Evolutionary conservation across 2,888 invertebrate species (phyloP).

Genomic region (Acrocyrtus sp.): DNA sequence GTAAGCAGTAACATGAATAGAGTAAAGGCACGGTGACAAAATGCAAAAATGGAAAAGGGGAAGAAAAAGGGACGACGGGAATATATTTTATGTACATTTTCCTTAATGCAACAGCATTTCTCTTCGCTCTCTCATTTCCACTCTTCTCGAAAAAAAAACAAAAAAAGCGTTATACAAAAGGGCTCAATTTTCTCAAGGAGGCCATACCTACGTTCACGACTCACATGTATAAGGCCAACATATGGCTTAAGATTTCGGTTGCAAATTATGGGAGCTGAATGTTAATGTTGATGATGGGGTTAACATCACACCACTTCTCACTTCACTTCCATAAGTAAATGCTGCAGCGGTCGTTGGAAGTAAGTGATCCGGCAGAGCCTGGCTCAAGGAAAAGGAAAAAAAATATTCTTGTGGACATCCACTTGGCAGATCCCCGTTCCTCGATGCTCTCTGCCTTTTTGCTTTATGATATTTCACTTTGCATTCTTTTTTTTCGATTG

Average conservation of each 20-base stretch:
- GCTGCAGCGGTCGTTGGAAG: too few species aligned
- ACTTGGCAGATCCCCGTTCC: not conserved
- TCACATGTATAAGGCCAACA: not conserved
- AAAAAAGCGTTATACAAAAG: not conserved
- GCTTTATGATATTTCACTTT: not conserved
- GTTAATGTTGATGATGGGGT: not conserved
- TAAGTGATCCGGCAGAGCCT: too few species aligned
- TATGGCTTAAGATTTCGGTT: not conserved
- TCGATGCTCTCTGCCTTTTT: too few species aligned
- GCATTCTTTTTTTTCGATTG: not conserved
- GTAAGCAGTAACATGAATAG: not conserved
- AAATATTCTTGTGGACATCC: not conserved
- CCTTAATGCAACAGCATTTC: constrained; percentile 19
- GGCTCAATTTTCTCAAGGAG: not conserved
- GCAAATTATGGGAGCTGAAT: not conserved
- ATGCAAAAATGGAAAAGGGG: constrained; percentile 6
- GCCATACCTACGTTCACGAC: not conserved
- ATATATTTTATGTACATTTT: constrained; percentile 5
- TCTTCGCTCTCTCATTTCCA: constrained; percentile 4
- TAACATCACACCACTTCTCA: not conserved
- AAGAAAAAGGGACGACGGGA: not conserved
- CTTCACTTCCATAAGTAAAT: not conserved
- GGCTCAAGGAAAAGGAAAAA: too few species aligned
- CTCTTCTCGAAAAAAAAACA: constrained; percentile 1
- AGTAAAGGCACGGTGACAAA: constrained; percentile 1